A percentile compares a stretch with the other conserved stretches of the same genome.
These are phyloP conservation scores for Urocyon cinereoargenteus DNA, from an alignment of 2,797 vertebrate genomes.

Conservation along the genomic window DNA sequence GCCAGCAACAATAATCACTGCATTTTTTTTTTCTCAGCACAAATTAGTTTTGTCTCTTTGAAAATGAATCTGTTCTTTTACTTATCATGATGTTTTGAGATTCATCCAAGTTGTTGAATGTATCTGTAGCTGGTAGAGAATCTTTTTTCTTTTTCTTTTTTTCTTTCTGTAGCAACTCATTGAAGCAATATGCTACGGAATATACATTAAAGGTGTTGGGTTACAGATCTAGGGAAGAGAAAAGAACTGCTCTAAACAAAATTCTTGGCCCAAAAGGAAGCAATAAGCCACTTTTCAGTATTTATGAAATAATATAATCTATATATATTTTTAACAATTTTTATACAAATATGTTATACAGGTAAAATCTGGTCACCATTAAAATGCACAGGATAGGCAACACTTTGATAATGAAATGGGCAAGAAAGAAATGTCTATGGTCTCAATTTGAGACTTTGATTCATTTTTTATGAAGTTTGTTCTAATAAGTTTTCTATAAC, in stretches of 20 bases:
- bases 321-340: not conserved
- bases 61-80: not conserved
- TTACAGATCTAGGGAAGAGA: not conserved
- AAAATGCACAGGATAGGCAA: not conserved
- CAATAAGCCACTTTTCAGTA: not conserved
- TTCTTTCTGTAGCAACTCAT: not conserved
- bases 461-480: not conserved
- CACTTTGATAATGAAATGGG: not conserved
- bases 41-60: not conserved
- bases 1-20: not conserved
- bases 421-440: not conserved
- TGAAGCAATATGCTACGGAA: not conserved
- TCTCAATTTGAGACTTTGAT: not conserved
- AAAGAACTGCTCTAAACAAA: not conserved
- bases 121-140: not conserved
- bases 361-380: not conserved
- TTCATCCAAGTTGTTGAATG: not conserved
- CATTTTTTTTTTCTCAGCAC: not conserved
- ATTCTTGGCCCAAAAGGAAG: not conserved
- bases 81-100: not conserved
- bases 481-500: not conserved
- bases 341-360: not conserved
- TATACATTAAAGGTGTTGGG: not conserved
- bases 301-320: not conserved
- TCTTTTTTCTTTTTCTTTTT: no score